Evolutionary conservation across 1,140 invertebrate species (phyloP), one percentile per base, ranked within the genome.

Genomic region (Ctenoplectra terminalis): DNA sequence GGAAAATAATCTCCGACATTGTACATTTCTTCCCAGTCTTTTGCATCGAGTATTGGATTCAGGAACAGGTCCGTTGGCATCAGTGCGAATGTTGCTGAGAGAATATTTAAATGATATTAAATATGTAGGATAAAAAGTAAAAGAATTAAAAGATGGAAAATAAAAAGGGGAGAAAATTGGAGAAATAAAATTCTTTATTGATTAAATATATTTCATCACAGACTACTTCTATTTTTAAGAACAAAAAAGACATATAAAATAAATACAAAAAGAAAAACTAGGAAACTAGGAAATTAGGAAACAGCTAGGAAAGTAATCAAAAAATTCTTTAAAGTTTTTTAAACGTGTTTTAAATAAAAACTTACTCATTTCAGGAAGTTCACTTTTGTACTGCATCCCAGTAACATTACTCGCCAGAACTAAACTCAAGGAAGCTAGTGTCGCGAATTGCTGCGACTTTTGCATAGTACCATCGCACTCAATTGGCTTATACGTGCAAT

Each of bases 351-450:
- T n/a, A n/a, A 5, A 52, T 34, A 3, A 37, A 31, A 3, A 67
- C 75, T 23, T 85, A 86, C 85, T 82, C 58, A 69, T 9, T 15
- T 74, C 40, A 2, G 56, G 13, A 31, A 66, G 17, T 50, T 83
- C 75, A 7, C 26, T 87, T 1, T 80, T 72, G n/a, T 20, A 17
- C 0, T 83, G 63, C 1, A 37, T 34, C n/a, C 56, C 58, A 3
- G 87, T 90, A 0, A 86, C 31, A 60, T 91, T 93, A n/a, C 88
- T 83, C n/a, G 88, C 84, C 26, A 93, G 29, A 11, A 91, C 75
- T 4, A 93, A 77, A 83, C 90, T 92, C 34, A 93, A 74, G 4
- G 92, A 90, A 6, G 88, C 88, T 3, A 93, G 15, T 0, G 89
- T 87, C 13, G 82, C 82, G 0, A 89, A 79, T 1, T 84, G 46